Base-by-base conservation (phyloP, 2,888 invertebrate species). In the Eristalinus sepulchralis region DNA sequence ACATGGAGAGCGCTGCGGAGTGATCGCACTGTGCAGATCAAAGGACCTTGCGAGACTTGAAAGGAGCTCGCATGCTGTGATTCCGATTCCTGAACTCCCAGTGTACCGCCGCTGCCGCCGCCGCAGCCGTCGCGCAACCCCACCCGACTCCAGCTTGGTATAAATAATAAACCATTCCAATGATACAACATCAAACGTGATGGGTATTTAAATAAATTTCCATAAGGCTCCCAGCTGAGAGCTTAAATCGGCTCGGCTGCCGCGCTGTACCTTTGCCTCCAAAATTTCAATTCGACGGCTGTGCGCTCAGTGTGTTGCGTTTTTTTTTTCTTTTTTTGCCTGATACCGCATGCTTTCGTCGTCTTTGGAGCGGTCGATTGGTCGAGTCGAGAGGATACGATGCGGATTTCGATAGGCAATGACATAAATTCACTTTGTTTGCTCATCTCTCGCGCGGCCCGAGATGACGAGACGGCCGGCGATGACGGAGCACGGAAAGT, bases 121-220 rank as follows among this genome's bases (percentile, higher is more conserved):
- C 27, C 27, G 27, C 27, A 2, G 5, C 27, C 36, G 66, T 36
- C 68, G 73, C 67, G 71, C 67, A 83, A 79, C 72, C 73, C 68
- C 81, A 81, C 63, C 81, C 82, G 75, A 82, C 86, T 47, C 8
- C 82, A 62, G 82, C 73, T 75, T 78, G 78, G 78, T 70, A 79
- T 70, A 75, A 75, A 86, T 82, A 86, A 82, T 86, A 86, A 86
- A 86, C 86, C 86, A 86, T 82, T 79, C 86, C 78, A 86, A 86
- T 79, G 82, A 79, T 82, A 78, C 78, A 86, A 83, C 86, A 86
- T 86, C 86, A 86, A 86, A 86, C 82, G 86, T 82, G 82, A 86
- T 82, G 82, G 86, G 86, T 86, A 86, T 86, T 86, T 82, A 86
- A 86, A 86, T 86, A 86, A 86, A 86, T 86, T 86, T 86, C 83